phyloP scores from a whole-genome alignment of 2,888 invertebrate species.

The Netelia inedita region DNA sequence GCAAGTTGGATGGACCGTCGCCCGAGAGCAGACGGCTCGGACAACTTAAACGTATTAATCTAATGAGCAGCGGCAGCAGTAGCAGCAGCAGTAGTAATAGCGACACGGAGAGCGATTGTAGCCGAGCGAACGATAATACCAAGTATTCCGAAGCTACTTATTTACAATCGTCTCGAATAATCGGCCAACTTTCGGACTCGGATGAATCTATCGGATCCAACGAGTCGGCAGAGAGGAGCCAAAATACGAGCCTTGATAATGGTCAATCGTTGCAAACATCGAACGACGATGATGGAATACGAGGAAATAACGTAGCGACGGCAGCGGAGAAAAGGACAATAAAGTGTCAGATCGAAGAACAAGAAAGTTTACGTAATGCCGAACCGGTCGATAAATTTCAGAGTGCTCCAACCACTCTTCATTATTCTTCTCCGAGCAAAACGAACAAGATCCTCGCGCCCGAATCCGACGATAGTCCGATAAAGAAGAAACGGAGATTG shows the following conservation, averaged over 20 bases:
- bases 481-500: neutral
- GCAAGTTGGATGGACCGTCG: conserved; percentile 36
- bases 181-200: conserved; percentile 48
- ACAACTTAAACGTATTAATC: conserved; percentile 69
- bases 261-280: conserved; percentile 15
- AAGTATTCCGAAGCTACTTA: neutral
- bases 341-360: conserved; percentile 50
- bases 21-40: conserved; percentile 44
- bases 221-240: neutral
- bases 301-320: neutral
- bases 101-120: conserved; percentile 53
- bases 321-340: conserved; percentile 36
- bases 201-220: conserved; percentile 18
- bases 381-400: neutral
- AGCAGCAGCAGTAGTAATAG: conserved; percentile 6
- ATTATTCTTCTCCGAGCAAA: neutral
- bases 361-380: conserved; percentile 7
- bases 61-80: conserved; percentile 38
- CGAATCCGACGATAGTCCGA: conserved; percentile 10
- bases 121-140: neutral
- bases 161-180: conserved; percentile 29
- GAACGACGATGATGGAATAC: conserved; percentile 15
- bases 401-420: neutral
- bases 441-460: neutral
- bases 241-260: neutral